These are phyloP conservation scores for Folsomia manolachei DNA, from an alignment of 2,888 invertebrate species.

Conservation along the genomic window DNA sequence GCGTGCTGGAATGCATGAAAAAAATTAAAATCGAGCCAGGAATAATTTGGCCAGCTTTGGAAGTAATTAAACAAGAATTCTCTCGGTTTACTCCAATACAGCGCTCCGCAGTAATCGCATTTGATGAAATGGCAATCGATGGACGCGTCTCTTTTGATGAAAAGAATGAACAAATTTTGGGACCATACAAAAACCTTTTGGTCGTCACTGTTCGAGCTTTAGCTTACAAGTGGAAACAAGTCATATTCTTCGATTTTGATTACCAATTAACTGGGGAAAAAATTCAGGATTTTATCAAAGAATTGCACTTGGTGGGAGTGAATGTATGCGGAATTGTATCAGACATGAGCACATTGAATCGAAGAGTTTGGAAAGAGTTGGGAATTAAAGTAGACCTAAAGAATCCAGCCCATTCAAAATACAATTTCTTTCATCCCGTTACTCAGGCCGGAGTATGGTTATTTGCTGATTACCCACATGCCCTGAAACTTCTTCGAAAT, in stretches of 20 bases:
- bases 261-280: conserved; percentile 18
- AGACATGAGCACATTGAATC: conserved; percentile 35
- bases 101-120: conserved; percentile 7
- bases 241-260: conserved; percentile 38
- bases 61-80: conserved; percentile 14
- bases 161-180: conserved; percentile 30
- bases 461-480: conserved; percentile 31
- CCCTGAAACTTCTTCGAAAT: conserved; percentile 33
- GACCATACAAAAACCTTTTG: conserved; percentile 35
- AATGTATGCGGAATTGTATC: conserved; percentile 20
- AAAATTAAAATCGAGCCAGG: conserved; percentile 12
- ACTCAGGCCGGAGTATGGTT: conserved; percentile 18
- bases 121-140: conserved; percentile 29
- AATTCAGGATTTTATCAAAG: conserved; percentile 24
- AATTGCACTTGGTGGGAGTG: conserved; percentile 14
- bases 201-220: conserved; percentile 36
- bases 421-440: conserved; percentile 16
- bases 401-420: neutral
- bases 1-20: neutral
- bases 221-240: conserved; percentile 37
- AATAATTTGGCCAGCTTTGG: neutral
- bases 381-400: conserved; percentile 12
- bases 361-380: conserved; percentile 29
- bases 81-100: neutral
- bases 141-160: conserved; percentile 15